These are phyloP conservation scores for Fissipunctia ypsillon DNA, from an alignment of 2,888 invertebrate genomes.

Conservation along the genomic window DNA sequence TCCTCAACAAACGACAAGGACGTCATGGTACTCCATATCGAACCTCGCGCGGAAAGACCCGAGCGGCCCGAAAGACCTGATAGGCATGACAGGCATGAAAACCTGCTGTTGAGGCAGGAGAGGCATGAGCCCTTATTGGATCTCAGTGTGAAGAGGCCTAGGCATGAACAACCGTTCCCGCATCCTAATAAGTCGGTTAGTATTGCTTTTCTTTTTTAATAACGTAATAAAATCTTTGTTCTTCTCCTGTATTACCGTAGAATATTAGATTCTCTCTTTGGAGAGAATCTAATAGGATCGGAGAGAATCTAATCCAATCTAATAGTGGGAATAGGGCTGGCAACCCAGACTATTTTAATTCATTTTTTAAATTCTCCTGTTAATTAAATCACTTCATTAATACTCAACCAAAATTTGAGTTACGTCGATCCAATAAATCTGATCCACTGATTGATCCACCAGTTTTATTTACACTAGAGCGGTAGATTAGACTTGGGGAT, in stretches of 20 bases:
- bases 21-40: constrained; percentile 91
- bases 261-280: neutral
- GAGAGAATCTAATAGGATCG: too few relatives aligned
- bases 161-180: constrained; percentile 72
- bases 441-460: neutral
- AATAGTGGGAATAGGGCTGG: neutral
- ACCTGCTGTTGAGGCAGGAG: constrained; percentile 65
- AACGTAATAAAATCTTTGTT: neutral
- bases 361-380: too few relatives aligned
- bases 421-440: too few relatives aligned
- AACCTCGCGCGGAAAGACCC: constrained; percentile 87
- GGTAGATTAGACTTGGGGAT: neutral
- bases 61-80: constrained; percentile 89
- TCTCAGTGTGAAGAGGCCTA: constrained; percentile 74
- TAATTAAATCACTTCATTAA: neutral
- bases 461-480: too few relatives aligned
- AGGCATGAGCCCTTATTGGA: constrained; percentile 72
- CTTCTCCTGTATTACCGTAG: neutral
- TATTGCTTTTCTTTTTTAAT: constrained; percentile 7
- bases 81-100: constrained; percentile 62
- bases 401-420: neutral
- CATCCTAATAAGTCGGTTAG: constrained; percentile 80
- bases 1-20: constrained; percentile 90
- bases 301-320: too few relatives aligned
- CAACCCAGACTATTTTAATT: neutral